These are phyloP conservation scores for Exaiptasia diaphana DNA, from an alignment of 64 coral and sea anemone genomes.

Conservation along the genomic window DNA sequence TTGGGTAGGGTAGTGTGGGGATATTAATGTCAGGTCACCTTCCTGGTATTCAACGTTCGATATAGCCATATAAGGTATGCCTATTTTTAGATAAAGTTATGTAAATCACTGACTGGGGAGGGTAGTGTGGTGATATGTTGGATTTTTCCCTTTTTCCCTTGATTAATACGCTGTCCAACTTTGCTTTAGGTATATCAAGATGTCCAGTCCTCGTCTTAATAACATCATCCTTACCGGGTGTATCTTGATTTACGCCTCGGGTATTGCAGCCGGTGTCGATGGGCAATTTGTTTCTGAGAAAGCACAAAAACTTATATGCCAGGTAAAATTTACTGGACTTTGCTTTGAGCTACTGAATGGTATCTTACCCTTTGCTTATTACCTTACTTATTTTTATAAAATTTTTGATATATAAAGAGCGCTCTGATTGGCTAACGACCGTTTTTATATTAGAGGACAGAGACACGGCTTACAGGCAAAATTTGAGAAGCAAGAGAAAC, in stretches of 20 bases:
- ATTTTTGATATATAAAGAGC: no score
- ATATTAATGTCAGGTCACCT: conserved; percentile 1
- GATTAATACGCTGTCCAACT: no score
- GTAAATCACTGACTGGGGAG: background rate
- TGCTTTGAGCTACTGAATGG: background rate
- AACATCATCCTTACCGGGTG: conserved; percentile 60
- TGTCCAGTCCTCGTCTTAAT: conserved; percentile 65
- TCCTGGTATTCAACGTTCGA: conserved; percentile 41
- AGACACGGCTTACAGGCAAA: background rate
- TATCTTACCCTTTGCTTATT: no score
- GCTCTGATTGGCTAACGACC: background rate
- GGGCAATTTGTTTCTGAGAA: conserved; percentile 7
- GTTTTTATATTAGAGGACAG: no score
- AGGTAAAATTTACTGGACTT: no score
- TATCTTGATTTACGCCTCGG: conserved; percentile 42
- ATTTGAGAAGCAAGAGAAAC: background rate
- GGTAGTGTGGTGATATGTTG: background rate
- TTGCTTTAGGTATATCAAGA: conserved; percentile 61
- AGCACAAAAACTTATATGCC: conserved; percentile 9
- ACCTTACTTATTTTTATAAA: background rate
- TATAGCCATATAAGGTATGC: conserved; percentile 46
- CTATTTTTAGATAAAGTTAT: background rate
- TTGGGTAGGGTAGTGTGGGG: background rate
- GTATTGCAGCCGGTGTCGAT: conserved; percentile 57
- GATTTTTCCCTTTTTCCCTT: no score